Evolutionary conservation across 2,888 invertebrate genomes (phyloP), one percentile per base, ranked within the genome.

Genomic region (Lasioglossum pauxillum): DNA sequence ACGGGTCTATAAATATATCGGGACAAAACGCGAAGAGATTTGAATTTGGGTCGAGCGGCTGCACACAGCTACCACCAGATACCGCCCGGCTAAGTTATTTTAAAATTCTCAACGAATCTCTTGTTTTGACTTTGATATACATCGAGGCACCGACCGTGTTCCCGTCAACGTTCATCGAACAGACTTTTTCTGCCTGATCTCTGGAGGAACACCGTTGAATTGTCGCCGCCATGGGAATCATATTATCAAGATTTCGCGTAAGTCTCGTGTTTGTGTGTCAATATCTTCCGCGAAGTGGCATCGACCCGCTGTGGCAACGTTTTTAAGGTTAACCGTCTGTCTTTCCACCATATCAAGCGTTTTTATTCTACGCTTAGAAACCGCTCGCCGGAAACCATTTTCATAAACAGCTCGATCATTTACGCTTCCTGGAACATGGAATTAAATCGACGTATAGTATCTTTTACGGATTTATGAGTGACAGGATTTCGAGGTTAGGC

Each of bases 181-280:
- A 46, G 64, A 75, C 38, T 74, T 64, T 44, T 46, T 76, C 53
- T 31, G 38, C 1, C 38, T 60, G 19, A 38, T 19, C 16, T 57
- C 12, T 5, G n/a, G 46, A 14, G n/a, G n/a, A 5, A 35, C 4
- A 35, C 27, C 16, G 35, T 57, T n/a, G n/a, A 41, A 80, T 73
- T 53, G n/a, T 72, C 23, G 16, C 69, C 85, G 91, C 82, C 49
- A 94, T 94, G 94, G 94, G 94, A 23, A 92, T 94, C n/a, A 88
- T 94, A 82, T 84, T 94, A 12, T 94, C 94, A 73, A 92, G 93
- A 90, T 94, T 94, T 92, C 93, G 92, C 16, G 94, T 94, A 87
- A 94, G 94, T 94, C 75, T 53, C n/a, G 46, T 44, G 44, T 44
- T 14, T 44, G 14, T 44, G 41, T 60, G 31, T 71, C 7, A 73